Conservation (phyloP, 2,888 invertebrate species). For the Phalera bucephala region DNA sequence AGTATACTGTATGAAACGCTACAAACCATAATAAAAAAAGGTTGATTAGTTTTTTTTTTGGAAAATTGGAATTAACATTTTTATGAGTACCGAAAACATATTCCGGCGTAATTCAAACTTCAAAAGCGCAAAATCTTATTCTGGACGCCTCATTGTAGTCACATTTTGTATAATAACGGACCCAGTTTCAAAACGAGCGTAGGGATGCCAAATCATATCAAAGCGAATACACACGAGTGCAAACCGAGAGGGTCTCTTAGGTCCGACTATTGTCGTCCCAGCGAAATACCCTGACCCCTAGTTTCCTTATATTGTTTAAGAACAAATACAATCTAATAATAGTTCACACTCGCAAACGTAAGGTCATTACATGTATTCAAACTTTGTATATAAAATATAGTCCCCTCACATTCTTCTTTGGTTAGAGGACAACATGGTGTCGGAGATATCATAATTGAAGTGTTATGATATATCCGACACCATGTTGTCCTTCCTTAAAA, state of each 20-base stretch:
- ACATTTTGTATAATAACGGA: conserved; percentile 40
- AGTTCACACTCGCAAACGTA: too few species aligned
- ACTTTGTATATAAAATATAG: too few species aligned
- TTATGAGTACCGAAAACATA: too few species aligned
- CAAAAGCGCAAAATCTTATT: conserved; percentile 11
- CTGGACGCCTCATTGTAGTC: conserved; percentile 35
- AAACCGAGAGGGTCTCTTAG: conserved; percentile 24
- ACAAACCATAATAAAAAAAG: too few species aligned
- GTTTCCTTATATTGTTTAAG: conserved; percentile 37
- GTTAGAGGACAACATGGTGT: too few species aligned
- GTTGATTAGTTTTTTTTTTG: too few species aligned
- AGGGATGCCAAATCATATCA: conserved; percentile 32
- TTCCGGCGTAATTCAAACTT: conserved; percentile 16
- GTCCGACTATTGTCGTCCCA: conserved; percentile 40
- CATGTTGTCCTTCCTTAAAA: conserved; percentile 1
- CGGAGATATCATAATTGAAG: too few species aligned
- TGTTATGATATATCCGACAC: not conserved
- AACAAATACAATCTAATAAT: conserved; percentile 39
- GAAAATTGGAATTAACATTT: too few species aligned
- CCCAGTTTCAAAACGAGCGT: conserved; percentile 29
- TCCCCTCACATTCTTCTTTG: too few species aligned
- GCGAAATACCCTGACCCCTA: conserved; percentile 36
- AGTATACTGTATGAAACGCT: too few species aligned
- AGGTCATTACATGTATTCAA: too few species aligned
- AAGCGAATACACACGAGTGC: conserved; percentile 13